Evolutionary conservation across 2,888 invertebrate genomes (phyloP), one percentile per base, ranked within the genome.

Genomic region (Cheilosia urbana): DNA sequence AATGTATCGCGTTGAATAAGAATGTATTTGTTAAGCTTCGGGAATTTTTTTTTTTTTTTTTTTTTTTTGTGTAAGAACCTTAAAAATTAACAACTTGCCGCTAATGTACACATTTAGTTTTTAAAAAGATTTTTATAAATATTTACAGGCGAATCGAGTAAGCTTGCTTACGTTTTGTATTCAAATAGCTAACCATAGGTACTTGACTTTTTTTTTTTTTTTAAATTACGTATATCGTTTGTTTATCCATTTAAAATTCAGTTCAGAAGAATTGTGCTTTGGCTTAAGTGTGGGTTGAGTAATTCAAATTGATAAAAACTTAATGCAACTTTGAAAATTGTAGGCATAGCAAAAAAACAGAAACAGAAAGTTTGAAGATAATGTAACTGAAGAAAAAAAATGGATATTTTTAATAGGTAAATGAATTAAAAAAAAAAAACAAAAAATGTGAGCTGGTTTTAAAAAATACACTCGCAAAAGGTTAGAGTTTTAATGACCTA

Each of bases 211-310:
- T 83, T 88, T 82, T 83, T 57, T 80, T 83, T 55, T 80, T 82
- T 84, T 49, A 4, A 21, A 88, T 88, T 88, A 88, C 88, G 88
- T 88, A 88, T 88, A 88, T 88, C 88, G 88, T 88, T 82, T 87
- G 72, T 42, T 47, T 81, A 69, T 80, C 72, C 71, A 77, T 72
- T 60, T 60, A 79, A 80, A 72, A 68, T 62, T 85, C 81, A 85
- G 81, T 77, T 84, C 75, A 71, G 69, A 84, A 71, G 42, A 40
- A 55, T 47, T 53, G n/a, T 75, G 60, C 68, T 27, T 75, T 75
- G 73, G 78, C 66, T 62, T 45, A 7, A 37, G 19, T 15, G n/a
- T 13, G 21, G 15, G 9, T 17, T 21, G 4, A 13, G 0, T 24
- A 9, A 30, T 40, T 4, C 6, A 3, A n/a, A 4, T 13, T 13